phyloP scores from a whole-genome alignment of 2,797 vertebrate species.

The Carapus acus region DNA sequence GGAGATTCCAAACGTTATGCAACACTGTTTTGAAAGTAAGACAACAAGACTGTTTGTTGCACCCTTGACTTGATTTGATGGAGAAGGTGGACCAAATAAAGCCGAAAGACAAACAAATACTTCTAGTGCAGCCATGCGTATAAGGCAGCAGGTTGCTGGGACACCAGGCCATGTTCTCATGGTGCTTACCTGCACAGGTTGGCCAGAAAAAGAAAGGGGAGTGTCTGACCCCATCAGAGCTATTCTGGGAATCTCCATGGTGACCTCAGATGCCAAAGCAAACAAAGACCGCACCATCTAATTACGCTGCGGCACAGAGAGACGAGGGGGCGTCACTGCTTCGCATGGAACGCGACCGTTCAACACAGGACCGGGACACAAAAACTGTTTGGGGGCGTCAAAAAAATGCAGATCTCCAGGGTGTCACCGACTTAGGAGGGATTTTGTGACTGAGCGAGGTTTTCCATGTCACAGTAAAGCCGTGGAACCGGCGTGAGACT shows the following conservation, averaged over 20 bases:
- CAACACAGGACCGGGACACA: background rate
- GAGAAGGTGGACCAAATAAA: too few relatives aligned
- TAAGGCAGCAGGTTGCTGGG: constrained; percentile 11
- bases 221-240: constrained; percentile 13
- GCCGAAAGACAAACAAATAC: background rate
- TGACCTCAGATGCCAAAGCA: constrained; percentile 14
- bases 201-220: constrained; percentile 12
- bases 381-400: too few relatives aligned
- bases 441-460: too few relatives aligned
- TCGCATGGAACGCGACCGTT: background rate
- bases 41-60: background rate
- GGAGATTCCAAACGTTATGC: too few relatives aligned
- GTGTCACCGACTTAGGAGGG: too few relatives aligned
- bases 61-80: too few relatives aligned
- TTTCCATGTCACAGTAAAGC: too few relatives aligned
- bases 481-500: too few relatives aligned
- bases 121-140: background rate
- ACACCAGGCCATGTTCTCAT: constrained; percentile 11
- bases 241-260: constrained; percentile 21
- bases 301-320: constrained; percentile 21
- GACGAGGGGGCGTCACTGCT: background rate
- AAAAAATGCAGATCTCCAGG: background rate
- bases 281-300: constrained; percentile 26
- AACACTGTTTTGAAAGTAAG: constrained; percentile 1
- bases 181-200: background rate